phyloP scores from a whole-genome alignment of 1,140 invertebrate genomes.

The Drosophila pruinosa region DNA sequence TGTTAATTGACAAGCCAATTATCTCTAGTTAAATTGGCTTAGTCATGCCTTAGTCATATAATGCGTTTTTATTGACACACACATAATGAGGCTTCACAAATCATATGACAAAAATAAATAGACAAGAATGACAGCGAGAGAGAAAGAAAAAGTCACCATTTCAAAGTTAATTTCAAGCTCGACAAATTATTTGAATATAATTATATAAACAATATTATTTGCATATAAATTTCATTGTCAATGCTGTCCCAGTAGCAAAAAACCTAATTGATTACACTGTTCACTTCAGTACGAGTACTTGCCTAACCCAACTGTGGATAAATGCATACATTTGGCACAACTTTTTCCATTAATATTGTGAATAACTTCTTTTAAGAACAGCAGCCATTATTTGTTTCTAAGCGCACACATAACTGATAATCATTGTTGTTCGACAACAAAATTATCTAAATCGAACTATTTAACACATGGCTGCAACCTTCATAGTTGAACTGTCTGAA shows the following conservation, averaged over 20 bases:
- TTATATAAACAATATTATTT: constrained; percentile 4
- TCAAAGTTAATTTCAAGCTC: not conserved
- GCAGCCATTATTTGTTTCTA: not conserved
- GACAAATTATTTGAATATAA: not conserved
- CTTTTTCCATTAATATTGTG: not conserved
- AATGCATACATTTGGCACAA: not conserved
- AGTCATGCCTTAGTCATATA: constrained; percentile 10
- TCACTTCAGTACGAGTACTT: not conserved
- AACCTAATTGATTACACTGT: not conserved
- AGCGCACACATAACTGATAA: too few relatives aligned
- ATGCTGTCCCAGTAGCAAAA: not conserved
- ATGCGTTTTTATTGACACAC: not conserved
- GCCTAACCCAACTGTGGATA: not conserved
- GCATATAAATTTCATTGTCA: not conserved
- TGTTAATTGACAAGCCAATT: not conserved
- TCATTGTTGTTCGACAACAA: not conserved
- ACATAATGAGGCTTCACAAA: constrained; percentile 1
- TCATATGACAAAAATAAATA: not conserved
- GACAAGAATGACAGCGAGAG: not conserved
- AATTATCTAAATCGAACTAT: not conserved
- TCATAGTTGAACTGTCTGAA: constrained; percentile 2
- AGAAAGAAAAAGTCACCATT: not conserved
- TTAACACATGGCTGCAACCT: constrained; percentile 2
- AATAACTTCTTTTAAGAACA: not conserved
- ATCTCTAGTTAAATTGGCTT: not conserved